A percentile compares a stretch with the other conserved stretches of the same genome.
phyloP scores from a whole-genome alignment of 2,113 vertebrate species.

The Nestor notabilis region DNA sequence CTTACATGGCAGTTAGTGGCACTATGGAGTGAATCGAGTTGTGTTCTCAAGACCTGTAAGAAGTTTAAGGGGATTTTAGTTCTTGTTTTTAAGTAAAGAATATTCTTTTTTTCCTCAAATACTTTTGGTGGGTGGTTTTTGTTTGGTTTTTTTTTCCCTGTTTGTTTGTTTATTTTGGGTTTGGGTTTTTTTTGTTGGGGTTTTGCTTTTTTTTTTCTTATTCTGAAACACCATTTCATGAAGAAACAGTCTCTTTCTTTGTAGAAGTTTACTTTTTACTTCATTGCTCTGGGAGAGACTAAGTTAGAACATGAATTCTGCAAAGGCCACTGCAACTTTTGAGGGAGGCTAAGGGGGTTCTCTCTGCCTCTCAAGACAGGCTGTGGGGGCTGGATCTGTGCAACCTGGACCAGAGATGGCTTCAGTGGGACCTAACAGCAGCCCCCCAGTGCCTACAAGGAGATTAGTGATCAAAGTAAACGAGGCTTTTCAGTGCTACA shows the following conservation, averaged over 20 bases:
- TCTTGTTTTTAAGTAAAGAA: neutral
- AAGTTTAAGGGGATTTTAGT: neutral
- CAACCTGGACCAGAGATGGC: neutral
- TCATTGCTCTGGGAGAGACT: neutral
- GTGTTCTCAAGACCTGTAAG: neutral
- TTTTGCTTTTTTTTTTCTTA: neutral
- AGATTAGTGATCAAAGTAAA: neutral
- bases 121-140: neutral
- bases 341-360: too few relatives aligned
- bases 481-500: neutral
- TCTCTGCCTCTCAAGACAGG: neutral
- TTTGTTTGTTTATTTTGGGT: too few relatives aligned
- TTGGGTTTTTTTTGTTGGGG: neutral
- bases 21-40: neutral
- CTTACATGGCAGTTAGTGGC: neutral
- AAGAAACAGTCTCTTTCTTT: neutral
- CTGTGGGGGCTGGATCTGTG: neutral
- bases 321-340: rapidly evolving
- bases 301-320: neutral
- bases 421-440: neutral
- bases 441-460: neutral
- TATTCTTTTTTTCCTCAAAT: neutral
- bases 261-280: neutral
- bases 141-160: too few relatives aligned
- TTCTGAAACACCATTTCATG: neutral